Conservation (phyloP, 2,113 vertebrate genomes). For the Etia nguti region DNA sequence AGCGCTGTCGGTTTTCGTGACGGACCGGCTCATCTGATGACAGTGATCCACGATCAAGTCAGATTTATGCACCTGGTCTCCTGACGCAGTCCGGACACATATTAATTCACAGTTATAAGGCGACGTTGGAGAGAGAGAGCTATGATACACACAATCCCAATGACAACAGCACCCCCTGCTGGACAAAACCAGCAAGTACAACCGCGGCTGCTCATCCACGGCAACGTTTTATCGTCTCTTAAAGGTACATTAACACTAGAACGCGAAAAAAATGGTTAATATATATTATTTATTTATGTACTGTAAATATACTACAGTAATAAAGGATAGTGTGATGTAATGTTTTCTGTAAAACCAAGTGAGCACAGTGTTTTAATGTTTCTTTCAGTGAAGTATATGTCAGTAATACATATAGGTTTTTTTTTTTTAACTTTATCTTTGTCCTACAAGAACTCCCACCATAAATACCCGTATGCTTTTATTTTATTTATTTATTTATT, state of each 20-base stretch:
- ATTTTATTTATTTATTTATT: neutral
- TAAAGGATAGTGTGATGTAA: neutral
- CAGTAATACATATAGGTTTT: neutral
- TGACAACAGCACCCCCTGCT: constrained; percentile 55
- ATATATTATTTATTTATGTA: neutral
- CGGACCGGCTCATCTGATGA: neutral
- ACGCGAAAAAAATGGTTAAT: neutral
- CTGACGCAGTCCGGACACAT: neutral
- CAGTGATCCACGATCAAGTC: constrained; percentile 13
- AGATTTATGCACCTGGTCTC: constrained; percentile 8
- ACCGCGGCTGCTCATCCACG: neutral
- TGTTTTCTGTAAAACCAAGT: neutral
- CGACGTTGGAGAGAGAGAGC: neutral
- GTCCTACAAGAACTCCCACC: neutral
- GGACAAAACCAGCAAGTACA: constrained; percentile 20
- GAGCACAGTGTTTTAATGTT: neutral
- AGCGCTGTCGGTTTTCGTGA: neutral
- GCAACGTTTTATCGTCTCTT: neutral
- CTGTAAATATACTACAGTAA: neutral
- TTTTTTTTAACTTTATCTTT: neutral
- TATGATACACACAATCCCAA: neutral
- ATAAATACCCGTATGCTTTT: neutral
- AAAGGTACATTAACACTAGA: neutral
- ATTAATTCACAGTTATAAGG: neutral
- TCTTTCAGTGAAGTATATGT: neutral